Base-by-base conservation (phyloP, 37 sponge, comb jelly and placozoan species). In the Halichondria panicea region DNA sequence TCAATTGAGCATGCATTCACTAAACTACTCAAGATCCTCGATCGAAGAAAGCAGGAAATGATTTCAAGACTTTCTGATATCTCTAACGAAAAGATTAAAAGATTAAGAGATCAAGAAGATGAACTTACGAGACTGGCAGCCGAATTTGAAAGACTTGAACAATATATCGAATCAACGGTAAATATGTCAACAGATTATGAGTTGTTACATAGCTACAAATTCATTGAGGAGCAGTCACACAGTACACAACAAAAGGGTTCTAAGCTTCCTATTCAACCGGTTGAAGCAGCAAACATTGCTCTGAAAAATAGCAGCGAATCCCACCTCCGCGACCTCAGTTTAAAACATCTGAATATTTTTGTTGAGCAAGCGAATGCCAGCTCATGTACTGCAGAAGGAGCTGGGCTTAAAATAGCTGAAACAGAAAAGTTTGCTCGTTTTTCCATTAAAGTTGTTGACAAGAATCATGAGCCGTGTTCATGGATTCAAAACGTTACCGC, bases 201-300 rank as follows among this genome's bases (percentile, higher is more conserved):
- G 35, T 48, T 70, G 54, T 34, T 70, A 35, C n/a, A 8, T 3
- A 21, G 19, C 19, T 48, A 70, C 35, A 4, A 24, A 24, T 70
- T 70, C 54, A 21, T 70, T 30, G 19, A 50, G 12, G 53, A 55
- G 25, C 4, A 7, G 25, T 27, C 25, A 55, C 4, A n/a, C 4
- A n/a, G 25, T n/a, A 6, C 9, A 55, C 56, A 27, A 6, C 56
- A 55, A 6, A n/a, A 6, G 9, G 28, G 28, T 5, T 52, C 71
- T 13, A 3, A 28, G 7, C 34, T 32, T 1, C 9, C n/a, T 28
- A 2, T 50, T 2, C 36, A 70, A 31, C 71, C 71, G 21, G 71
- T 70, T 32, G 54, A 46, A 27, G 25, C 27, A 2, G 30, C 71
- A 46, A 70, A 70, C 34, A 22, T 52, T n/a, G 71, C 71, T 4